Percentiles rank a stretch among this genome's conserved stretches.
Conservation (phyloP, 2,797 vertebrate species). For the Podarcis lilfordi region DNA sequence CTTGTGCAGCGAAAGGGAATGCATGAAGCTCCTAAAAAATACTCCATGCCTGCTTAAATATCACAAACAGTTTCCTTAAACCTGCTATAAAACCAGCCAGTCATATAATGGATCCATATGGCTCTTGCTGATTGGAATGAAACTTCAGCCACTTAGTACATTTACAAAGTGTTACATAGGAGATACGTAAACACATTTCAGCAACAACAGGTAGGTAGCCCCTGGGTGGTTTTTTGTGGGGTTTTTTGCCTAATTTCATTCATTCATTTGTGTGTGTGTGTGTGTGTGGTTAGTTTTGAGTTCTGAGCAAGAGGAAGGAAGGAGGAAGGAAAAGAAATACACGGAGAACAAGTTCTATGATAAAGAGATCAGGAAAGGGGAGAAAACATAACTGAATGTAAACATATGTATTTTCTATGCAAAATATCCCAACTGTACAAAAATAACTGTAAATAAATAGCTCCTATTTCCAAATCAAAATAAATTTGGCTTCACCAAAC, state of each 20-base stretch:
- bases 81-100: constrained; percentile 36
- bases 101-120: constrained; percentile 37
- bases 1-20: not conserved
- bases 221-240: not conserved
- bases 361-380: constrained; percentile 6
- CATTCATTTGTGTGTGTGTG: not conserved
- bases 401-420: not conserved
- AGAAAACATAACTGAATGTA: constrained; percentile 18
- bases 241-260: constrained; percentile 7
- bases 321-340: constrained; percentile 19
- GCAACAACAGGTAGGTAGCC: not conserved
- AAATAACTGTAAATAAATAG: not conserved
- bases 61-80: constrained; percentile 29
- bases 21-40: not conserved
- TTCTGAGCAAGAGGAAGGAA: constrained; percentile 39
- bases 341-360: constrained; percentile 23
- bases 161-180: not conserved
- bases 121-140: constrained; percentile 26
- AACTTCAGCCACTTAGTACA: constrained; percentile 27
- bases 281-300: constrained; percentile 42
- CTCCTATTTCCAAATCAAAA: not conserved
- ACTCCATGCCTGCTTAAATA: constrained; percentile 32
- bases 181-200: not conserved
- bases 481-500: not conserved
- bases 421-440: not conserved